Conservation (phyloP, 2,888 invertebrate genomes). For the Odontomyia ornata region DNA sequence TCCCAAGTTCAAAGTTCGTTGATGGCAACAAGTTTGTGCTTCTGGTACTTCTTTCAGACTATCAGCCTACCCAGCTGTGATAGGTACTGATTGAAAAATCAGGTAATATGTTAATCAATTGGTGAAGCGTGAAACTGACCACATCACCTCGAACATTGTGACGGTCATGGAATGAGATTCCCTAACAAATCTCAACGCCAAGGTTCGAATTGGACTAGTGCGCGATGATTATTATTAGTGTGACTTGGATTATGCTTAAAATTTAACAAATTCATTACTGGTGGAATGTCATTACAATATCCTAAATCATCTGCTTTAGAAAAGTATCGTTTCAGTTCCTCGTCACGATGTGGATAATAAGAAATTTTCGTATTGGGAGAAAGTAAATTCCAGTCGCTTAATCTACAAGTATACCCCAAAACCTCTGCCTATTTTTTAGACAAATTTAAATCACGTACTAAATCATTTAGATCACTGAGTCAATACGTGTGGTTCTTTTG, state of each 20-base stretch:
- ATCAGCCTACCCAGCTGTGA: too few relatives aligned
- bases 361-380: slow-evolving; percentile 20
- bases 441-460: slow-evolving; percentile 7
- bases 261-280: slow-evolving; percentile 32
- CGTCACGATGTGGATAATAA: slow-evolving; percentile 4
- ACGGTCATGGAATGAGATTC: too few relatives aligned
- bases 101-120: too few relatives aligned
- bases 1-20: too few relatives aligned
- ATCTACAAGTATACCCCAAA: background rate
- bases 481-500: background rate
- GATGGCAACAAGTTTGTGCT: too few relatives aligned
- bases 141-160: too few relatives aligned
- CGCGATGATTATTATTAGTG: too few relatives aligned
- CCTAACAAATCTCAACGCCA: too few relatives aligned
- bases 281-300: slow-evolving; percentile 32
- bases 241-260: slow-evolving; percentile 22
- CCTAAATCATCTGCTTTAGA: slow-evolving; percentile 24
- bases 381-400: background rate
- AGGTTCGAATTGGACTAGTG: too few relatives aligned
- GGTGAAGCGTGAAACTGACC: too few relatives aligned
- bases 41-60: too few relatives aligned
- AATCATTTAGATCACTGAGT: background rate
- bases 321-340: slow-evolving; percentile 15
- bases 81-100: too few relatives aligned
- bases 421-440: background rate